Conservation (phyloP, 2,797 vertebrate species). For the Carcharodon carcharias region DNA sequence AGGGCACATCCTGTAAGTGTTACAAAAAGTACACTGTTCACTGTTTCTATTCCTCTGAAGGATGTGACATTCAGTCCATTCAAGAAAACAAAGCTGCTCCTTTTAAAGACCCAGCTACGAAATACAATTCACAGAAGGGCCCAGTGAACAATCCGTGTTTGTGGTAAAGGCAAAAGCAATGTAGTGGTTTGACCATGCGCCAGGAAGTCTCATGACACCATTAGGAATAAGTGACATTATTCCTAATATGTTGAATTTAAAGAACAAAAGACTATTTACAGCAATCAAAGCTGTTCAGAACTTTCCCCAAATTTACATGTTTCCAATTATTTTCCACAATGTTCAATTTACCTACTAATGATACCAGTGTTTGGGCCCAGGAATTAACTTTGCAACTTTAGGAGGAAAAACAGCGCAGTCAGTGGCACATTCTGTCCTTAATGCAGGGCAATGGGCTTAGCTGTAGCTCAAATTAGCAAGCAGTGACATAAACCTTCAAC, state of each 20-base stretch:
- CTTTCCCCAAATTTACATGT: background rate
- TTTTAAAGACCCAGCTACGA: background rate
- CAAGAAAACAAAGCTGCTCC: background rate
- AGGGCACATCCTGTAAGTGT: background rate
- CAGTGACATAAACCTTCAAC: background rate
- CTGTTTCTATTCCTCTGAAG: background rate
- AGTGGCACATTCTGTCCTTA: background rate
- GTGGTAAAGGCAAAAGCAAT: background rate
- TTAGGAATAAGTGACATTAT: background rate
- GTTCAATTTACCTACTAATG: background rate
- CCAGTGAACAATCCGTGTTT: background rate
- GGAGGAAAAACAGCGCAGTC: background rate
- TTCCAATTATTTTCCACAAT: background rate
- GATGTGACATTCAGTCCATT: constrained; percentile 9
- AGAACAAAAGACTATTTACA: background rate
- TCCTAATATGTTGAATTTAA: background rate
- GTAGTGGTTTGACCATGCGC: background rate
- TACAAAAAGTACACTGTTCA: constrained; percentile 16
- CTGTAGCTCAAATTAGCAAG: background rate
- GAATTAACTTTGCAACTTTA: background rate
- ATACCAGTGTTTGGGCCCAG: background rate
- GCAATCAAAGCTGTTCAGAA: background rate
- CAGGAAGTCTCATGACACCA: background rate
- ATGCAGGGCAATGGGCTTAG: background rate
- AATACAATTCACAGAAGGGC: background rate